Evolutionary conservation across 2,797 vertebrate genomes (phyloP), one percentile per base, ranked within the genome.

Genomic region (Etheostoma perlongum): DNA sequence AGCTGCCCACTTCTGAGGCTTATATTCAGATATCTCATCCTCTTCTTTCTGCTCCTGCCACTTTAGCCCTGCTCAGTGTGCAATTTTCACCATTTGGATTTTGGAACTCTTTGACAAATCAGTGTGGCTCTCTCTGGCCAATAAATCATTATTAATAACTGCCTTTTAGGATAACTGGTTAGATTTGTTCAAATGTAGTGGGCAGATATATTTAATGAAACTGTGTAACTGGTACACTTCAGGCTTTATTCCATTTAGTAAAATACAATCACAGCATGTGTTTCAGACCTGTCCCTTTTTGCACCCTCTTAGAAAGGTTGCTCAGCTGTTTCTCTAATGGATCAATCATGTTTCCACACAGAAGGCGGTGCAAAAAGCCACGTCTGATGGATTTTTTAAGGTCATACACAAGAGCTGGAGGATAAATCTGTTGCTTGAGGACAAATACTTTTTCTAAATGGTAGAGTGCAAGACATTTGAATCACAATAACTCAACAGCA

Each of bases 1-100:
- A 83, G 85, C 73, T 78, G 53, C 57, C 74, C 57, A 58, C 11
- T 48, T 57, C 61, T 59, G 60, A 64, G 18, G 60, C 61, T 72
- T 77, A 66, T 59, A 61, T 78, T 82, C 66, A 67, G 40, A 76
- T 36, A 44, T 40, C 23, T 79, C 61, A 52, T 81, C 44, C 58
- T 74, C 40, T 71, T 0, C 30, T 30, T 30, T 30, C 30, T 30
- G 30, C 30, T 30, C 30, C 30, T 3, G 42, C 64, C 67, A 59
- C 66, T 85, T 81, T 61, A 78, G 33, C 27, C 13, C 62, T 27
- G 58, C 73, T 82, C 71, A 66, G 30, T 33, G 30, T 67, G 72
- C 87, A 54, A 73, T 83, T 88, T 82, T 81, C 53, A 80, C 25
- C 67, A 53, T 78, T 58, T 68, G 51, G 59, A 51, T 71, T 54